Evolutionary conservation across 2,888 invertebrate genomes (phyloP), one percentile per base, ranked within the genome.

Genomic region (Agonopterix subpropinquella): DNA sequence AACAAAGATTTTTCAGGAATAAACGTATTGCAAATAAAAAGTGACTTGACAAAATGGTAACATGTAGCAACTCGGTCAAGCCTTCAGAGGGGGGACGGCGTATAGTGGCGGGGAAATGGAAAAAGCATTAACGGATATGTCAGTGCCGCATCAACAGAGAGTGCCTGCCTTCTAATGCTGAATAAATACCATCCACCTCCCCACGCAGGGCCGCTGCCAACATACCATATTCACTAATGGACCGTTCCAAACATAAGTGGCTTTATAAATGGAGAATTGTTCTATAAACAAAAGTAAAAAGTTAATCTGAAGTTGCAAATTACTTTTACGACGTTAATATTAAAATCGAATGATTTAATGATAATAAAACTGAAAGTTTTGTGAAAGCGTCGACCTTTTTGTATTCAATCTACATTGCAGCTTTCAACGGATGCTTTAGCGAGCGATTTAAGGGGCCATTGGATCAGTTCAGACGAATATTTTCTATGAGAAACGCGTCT

Each of bases 51-150:
- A 64, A 64, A 63, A 64, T 56, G 60, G 66, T 68, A 62, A 67
- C 64, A 59, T 59, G 59, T 59, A 71, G 67, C 74, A 74, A 70
- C 73, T 80, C 70, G 83, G 81, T 80, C 80, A 81, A 79, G 77
- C 77, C 66, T 70, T 64, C 70, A 68, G 55, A 60, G 60, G 58
- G 64, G 69, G 56, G 67, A 64, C 65, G 54, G 64, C 56, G 67
- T 65, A 68, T 70, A 75, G 77, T 74, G 70, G 65, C 67, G 74
- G 76, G 80, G 82, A 82, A 86, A 88, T 87, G 87, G 88, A 83
- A 87, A 85, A 87, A 84, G 86, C 88, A 89, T 89, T 89, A 89
- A 80, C 87, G 86, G 85, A 87, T 86, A 79, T 85, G 86, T 86
- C 87, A 88, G 82, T 72, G 79, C 73, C 82, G 83, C 82, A 80